Evolutionary conservation across 2,797 vertebrate genomes (phyloP).

Genomic region (Buceros bicornis): DNA sequence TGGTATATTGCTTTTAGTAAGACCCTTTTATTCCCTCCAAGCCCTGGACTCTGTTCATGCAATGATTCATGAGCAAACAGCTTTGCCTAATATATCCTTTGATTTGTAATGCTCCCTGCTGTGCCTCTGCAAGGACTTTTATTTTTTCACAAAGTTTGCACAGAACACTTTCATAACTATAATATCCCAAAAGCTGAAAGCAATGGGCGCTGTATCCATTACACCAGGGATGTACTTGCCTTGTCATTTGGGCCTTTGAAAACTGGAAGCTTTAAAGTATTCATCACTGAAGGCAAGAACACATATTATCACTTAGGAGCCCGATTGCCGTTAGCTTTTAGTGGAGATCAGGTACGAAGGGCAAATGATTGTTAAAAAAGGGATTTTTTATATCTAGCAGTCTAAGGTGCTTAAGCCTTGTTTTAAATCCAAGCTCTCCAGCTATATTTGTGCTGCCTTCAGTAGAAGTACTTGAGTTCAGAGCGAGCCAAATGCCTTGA

Average conservation of each 20-base stretch:
- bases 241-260: not conserved
- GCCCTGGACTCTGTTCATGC: slow-evolving; percentile 61
- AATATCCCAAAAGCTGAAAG: slow-evolving; percentile 2
- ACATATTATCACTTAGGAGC: not conserved
- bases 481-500: not conserved
- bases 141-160: slow-evolving; percentile 40
- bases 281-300: not conserved
- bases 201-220: not conserved
- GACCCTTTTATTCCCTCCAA: slow-evolving; percentile 64
- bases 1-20: slow-evolving; percentile 62
- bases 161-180: slow-evolving; percentile 31
- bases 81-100: slow-evolving; percentile 61
- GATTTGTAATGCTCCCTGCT: slow-evolving; percentile 65
- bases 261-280: not conserved
- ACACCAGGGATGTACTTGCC: not conserved
- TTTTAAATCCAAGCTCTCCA: not conserved
- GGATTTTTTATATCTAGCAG: not conserved
- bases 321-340: not conserved
- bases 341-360: not conserved
- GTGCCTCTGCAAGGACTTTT: slow-evolving; percentile 46
- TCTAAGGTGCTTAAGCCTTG: not conserved
- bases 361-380: not conserved
- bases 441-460: not conserved
- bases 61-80: slow-evolving; percentile 71
- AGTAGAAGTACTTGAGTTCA: not conserved